A percentile compares a stretch with the other conserved stretches of the same genome.
Conservation (phyloP, 2,888 invertebrate species). For the Sturmia bella region DNA sequence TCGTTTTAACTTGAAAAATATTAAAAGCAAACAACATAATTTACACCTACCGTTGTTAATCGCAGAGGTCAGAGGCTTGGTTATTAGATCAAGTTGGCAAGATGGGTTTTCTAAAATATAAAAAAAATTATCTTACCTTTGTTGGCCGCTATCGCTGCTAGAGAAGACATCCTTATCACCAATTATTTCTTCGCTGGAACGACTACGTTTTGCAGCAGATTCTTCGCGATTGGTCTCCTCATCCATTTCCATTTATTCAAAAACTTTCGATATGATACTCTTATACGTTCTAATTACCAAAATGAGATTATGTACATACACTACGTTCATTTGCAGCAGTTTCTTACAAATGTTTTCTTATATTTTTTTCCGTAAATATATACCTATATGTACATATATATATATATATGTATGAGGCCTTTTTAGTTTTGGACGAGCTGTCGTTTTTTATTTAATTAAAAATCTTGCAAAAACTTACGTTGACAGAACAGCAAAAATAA, state of each 20-base stretch:
- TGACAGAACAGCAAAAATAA: slow-evolving; percentile 35
- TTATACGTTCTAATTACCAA: not conserved
- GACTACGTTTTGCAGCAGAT: slow-evolving; percentile 55
- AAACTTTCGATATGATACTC: slow-evolving; percentile 4
- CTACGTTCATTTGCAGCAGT: not conserved
- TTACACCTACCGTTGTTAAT: no score
- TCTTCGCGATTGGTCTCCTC: slow-evolving; percentile 37
- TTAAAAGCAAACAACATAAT: no score
- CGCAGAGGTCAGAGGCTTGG: no score
- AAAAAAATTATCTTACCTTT: no score
- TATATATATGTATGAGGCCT: not conserved
- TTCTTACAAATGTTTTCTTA: not conserved
- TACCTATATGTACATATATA: not conserved
- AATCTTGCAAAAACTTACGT: slow-evolving; percentile 7
- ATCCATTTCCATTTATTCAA: slow-evolving; percentile 41
- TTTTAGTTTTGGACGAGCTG: not conserved
- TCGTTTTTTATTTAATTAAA: slow-evolving; percentile 51
- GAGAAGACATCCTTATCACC: slow-evolving; percentile 30
- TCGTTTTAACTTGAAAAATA: no score
- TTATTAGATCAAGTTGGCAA: no score
- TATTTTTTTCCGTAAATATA: no score
- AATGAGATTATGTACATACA: not conserved
- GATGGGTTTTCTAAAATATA: no score
- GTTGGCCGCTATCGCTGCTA: slow-evolving; percentile 54
- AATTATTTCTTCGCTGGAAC: slow-evolving; percentile 44